Base-by-base conservation (phyloP, 2,888 invertebrate genomes). In the Sylvicola cinctus region DNA sequence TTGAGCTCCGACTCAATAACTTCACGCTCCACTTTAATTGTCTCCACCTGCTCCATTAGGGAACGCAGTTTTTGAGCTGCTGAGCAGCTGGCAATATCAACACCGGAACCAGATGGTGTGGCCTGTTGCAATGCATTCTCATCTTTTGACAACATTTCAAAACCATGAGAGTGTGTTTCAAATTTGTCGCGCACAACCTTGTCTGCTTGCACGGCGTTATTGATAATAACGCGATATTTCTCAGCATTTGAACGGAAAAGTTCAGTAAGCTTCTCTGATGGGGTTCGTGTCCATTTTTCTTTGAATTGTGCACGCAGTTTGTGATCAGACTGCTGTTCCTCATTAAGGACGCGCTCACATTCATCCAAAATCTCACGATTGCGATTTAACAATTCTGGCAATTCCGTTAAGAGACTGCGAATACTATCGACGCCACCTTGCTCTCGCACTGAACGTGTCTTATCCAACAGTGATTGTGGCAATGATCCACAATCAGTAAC, bases 331-430 rank as follows among this genome's bases (percentile, higher is more conserved):
- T 78, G 73, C 43, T 76, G 76, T 60, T 98, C 98, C 55, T 95
- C 95, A 46, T 77, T 75, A 45, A 98, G 60, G 68, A 87, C 65
- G 39, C 78, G 62, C 46, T 81, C 80, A 35, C 78, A 68, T 70
- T 96, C 96, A 53, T 90, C 80, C 2, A 98, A 66, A 46, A 98
- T 91, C 56, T 98, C 88, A 42, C 73, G 74, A 61, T 98, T 98
- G 40, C 96, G 68, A 55, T 79, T 77, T 45, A 95, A 66, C 42
- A 90, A 63, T 40, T 84, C 83, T 0, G 96, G 98, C 43, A 98
- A 62, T 50, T 95, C 91, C 40, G 64, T 69, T 51, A 93, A 75
- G 50, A 83, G 66, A 3, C 62, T 63, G 48, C 74, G 66, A 29
- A 96, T 61, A 42, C 66, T 66, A 29, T 65, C 55, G 38, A 81